Conservation (phyloP, 2,888 invertebrate species). For the Hipparchia sbordonii region DNA sequence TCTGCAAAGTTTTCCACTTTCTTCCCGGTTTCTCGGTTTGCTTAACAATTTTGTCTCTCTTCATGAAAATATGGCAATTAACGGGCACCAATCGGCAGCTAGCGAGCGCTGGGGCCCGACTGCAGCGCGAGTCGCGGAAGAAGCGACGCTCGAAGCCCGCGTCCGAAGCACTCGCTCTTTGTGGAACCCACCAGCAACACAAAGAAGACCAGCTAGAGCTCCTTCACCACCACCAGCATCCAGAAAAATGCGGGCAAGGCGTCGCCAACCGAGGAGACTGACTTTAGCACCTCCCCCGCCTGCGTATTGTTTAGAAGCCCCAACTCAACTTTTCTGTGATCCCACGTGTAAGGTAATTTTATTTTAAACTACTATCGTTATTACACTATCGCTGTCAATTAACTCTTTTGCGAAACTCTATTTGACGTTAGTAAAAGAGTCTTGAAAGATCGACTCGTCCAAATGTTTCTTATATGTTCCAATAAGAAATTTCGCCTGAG, state of each 20-base stretch:
- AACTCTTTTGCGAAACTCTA: no score
- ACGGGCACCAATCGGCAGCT: constrained; percentile 79
- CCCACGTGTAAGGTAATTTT: constrained; percentile 67
- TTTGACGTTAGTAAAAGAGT: no score
- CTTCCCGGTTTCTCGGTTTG: neutral
- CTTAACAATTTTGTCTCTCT: neutral
- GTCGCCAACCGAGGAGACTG: constrained; percentile 65
- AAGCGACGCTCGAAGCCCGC: constrained; percentile 63
- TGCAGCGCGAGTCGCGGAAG: constrained; percentile 60
- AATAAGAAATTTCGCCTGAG: no score
- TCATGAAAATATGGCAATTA: constrained; percentile 44
- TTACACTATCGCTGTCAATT: no score
- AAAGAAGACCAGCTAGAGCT: constrained; percentile 44
- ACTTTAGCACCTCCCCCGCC: constrained; percentile 63
- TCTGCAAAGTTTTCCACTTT: no score
- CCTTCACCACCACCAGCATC: constrained; percentile 62
- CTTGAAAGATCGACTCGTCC: no score
- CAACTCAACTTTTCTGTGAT: constrained; percentile 70
- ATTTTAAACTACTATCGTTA: neutral
- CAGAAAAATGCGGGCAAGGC: constrained; percentile 69
- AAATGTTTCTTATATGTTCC: no score
- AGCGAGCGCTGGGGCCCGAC: constrained; percentile 78
- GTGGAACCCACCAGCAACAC: constrained; percentile 54
- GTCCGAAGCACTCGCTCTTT: constrained; percentile 58
- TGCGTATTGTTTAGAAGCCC: constrained; percentile 64